These are phyloP conservation scores for Drosophila algonquin DNA, from an alignment of 2,888 invertebrate genomes.

Conservation along the genomic window DNA sequence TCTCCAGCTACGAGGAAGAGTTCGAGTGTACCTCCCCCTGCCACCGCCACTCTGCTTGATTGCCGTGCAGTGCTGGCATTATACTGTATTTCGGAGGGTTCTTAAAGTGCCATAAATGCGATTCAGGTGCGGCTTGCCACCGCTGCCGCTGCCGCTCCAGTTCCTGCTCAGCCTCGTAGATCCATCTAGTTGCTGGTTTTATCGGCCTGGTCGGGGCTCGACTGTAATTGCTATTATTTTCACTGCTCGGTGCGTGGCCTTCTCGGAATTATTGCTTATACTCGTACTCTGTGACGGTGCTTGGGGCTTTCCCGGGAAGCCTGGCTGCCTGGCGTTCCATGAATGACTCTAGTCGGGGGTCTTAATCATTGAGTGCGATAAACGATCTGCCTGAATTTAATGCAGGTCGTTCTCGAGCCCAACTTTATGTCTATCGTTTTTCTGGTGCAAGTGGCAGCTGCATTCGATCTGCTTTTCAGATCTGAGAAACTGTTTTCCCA, in stretches of 20 bases:
- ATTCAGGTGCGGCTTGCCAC: constrained; percentile 39
- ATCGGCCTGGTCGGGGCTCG: constrained; percentile 46
- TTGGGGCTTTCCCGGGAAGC: constrained; percentile 49
- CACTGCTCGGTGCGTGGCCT: constrained; percentile 35
- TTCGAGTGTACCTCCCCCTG: background rate
- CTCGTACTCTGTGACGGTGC: constrained; percentile 15
- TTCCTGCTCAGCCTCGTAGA: background rate
- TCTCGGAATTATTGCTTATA: constrained; percentile 57
- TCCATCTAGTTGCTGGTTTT: constrained; percentile 49
- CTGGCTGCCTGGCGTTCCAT: constrained; percentile 42
- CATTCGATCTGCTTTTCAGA: constrained; percentile 2
- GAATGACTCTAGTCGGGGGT: constrained; percentile 43
- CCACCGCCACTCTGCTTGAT: constrained; percentile 5
- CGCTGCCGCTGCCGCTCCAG: background rate
- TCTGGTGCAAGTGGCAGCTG: constrained; percentile 28
- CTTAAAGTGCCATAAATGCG: constrained; percentile 73
- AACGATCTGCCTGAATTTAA: constrained; percentile 21
- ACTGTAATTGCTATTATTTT: constrained; percentile 74
- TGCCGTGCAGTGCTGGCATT: constrained; percentile 2
- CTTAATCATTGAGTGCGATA: constrained; percentile 54
- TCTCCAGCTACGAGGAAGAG: constrained; percentile 23
- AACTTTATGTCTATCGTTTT: constrained; percentile 9
- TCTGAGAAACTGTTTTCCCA: constrained; percentile 16
- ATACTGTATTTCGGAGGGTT: constrained; percentile 37
- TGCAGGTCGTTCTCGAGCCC: constrained; percentile 16